phyloP scores from a whole-genome alignment of 2,113 vertebrate genomes.

The Ellobius talpinus region DNA sequence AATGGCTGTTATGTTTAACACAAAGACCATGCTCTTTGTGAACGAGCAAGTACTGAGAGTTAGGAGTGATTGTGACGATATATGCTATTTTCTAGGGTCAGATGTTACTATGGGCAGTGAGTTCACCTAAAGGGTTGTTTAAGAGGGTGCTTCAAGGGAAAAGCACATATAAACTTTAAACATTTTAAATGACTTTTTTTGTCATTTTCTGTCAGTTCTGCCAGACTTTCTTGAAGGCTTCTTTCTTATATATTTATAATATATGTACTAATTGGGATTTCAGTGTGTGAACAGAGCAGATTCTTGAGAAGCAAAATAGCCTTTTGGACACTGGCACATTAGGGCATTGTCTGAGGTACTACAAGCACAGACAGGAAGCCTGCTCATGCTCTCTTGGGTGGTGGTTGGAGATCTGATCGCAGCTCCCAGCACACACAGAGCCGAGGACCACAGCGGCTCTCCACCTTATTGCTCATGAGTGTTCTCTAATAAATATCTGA shows the following conservation, averaged over 20 bases:
- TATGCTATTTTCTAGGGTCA: neutral
- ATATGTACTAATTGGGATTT: neutral
- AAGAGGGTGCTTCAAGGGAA: neutral
- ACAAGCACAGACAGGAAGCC: too few species aligned
- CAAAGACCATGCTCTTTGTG: neutral
- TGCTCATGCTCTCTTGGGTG: too few species aligned
- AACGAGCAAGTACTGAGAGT: neutral
- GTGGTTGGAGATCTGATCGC: too few species aligned
- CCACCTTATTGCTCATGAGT: too few species aligned
- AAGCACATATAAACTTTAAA: neutral
- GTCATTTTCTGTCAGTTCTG: neutral
- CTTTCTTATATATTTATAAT: neutral
- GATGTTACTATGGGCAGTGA: neutral
- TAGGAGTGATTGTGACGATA: neutral
- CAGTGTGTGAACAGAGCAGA: neutral
- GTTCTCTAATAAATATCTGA: too few species aligned
- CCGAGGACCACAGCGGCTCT: accelerated
- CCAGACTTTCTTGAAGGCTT: neutral
- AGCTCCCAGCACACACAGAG: too few species aligned
- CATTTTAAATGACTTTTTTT: neutral
- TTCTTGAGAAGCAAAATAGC: neutral
- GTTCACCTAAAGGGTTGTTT: neutral
- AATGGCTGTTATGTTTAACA: neutral
- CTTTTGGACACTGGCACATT: too few species aligned
- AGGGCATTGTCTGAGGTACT: too few species aligned